Evolutionary conservation across 1,140 invertebrate species (phyloP), one percentile per base, ranked within the genome.

Genomic region (Acromyrmex echinatior): DNA sequence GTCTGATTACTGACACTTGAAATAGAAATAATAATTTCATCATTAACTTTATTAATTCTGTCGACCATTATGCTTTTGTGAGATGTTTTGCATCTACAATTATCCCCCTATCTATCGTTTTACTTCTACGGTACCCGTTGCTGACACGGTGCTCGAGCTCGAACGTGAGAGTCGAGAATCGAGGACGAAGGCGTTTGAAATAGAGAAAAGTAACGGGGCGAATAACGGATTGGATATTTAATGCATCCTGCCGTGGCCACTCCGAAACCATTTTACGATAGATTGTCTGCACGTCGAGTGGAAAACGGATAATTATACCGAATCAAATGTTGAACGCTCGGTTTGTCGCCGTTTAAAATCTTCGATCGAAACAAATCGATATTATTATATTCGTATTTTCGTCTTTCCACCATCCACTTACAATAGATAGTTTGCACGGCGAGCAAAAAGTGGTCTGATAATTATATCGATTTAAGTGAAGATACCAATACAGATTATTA

Each of bases 191-290:
- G 84, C 71, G 73, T 73, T 91, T 81, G 81, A 91, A 91, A 91
- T 85, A 90, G 88, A 87, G 87, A 91, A 91, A 92, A 92, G 89
- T 92, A 92, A 92, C 91, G 91, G 91, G n/a, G 90, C 90, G 82
- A 86, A 53, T 92, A 92, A 92, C 91, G 91, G 90, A 63, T 89
- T 86, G 81, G 87, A 89, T n/a, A 21, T 92, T 89, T 87, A 91
- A 91, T 88, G 86, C 86, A 88, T 90, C 65, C 86, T 90, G 82
- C 56, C 70, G 87, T 63, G 74, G 86, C 53, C 28, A 51, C 56
- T 88, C 71, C 16, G 45, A 68, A 39, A 73, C 14, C 53, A 58
- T 31, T 16, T 88, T 77, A 79, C n/a, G 49, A 60, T 86, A 31
- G 80, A 79, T 56, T 58, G 16, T 39, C 14, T 18, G 14, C n/a